These are phyloP conservation scores for Lasioglossum malachurum DNA, from an alignment of 2,888 invertebrate genomes.

Conservation along the genomic window DNA sequence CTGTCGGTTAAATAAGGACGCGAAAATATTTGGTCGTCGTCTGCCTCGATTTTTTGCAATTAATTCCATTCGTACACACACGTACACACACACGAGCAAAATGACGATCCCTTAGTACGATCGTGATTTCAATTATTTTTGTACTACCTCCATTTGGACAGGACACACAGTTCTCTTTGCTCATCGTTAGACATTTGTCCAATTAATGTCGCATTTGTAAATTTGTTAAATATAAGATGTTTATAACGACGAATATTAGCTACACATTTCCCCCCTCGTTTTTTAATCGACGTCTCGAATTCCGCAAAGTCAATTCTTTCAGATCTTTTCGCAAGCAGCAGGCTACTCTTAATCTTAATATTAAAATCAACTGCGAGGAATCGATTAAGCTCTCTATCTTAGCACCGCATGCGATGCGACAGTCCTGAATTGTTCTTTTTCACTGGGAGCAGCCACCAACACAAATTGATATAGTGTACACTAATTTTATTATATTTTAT, in stretches of 20 bases:
- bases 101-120: slow-evolving; percentile 24
- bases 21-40: background rate
- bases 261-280: background rate
- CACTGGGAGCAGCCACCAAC: background rate
- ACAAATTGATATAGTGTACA: no score
- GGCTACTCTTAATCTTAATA: background rate
- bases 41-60: background rate
- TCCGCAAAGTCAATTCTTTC: background rate
- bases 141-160: slow-evolving; percentile 50
- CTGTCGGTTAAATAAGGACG: background rate
- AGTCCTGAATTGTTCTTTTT: background rate
- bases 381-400: background rate
- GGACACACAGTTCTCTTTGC: slow-evolving; percentile 22
- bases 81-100: background rate
- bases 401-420: background rate
- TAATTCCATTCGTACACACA: slow-evolving; percentile 38
- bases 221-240: slow-evolving; percentile 1
- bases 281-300: background rate
- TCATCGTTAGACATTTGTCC: background rate
- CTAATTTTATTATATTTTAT: no score
- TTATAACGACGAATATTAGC: background rate
- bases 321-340: background rate
- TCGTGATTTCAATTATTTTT: slow-evolving; percentile 73
- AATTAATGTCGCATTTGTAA: background rate
- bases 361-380: background rate